phyloP scores from a whole-genome alignment of 2,113 vertebrate genomes.

The Bagarius yarrelli region DNA sequence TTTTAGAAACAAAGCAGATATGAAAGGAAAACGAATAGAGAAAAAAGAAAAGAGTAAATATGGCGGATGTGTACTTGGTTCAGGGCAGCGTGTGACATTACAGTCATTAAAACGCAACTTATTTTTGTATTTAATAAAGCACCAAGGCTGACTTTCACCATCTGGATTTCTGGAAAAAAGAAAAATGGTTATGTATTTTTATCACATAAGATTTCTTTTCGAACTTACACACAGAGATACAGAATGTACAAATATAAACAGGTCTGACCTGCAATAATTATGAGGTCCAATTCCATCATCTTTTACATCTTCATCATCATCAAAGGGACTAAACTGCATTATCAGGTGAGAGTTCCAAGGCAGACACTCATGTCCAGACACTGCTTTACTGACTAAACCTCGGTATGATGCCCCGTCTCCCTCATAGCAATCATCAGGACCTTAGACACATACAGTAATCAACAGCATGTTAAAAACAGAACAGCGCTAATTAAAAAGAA shows the following conservation, averaged over 20 bases:
- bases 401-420: slow-evolving; percentile 59
- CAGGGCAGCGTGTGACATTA: slow-evolving; percentile 49
- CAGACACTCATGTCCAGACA: slow-evolving; percentile 57
- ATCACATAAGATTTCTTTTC: background rate
- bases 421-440: slow-evolving; percentile 59
- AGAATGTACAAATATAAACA: too few relatives aligned
- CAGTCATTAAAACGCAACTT: slow-evolving; percentile 55
- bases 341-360: slow-evolving; percentile 66
- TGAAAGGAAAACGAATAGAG: background rate
- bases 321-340: slow-evolving; percentile 36
- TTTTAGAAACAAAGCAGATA: background rate
- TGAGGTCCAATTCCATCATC: slow-evolving; percentile 57
- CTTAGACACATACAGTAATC: slow-evolving; percentile 38
- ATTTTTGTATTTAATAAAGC: slow-evolving; percentile 43
- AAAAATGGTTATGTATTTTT: background rate
- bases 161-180: slow-evolving; percentile 60
- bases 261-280: slow-evolving; percentile 64
- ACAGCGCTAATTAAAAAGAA: background rate
- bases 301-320: slow-evolving; percentile 35
- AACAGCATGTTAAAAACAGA: background rate
- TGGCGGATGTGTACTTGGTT: slow-evolving; percentile 23
- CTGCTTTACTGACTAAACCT: slow-evolving; percentile 56
- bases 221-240: background rate
- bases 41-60: background rate
- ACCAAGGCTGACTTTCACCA: slow-evolving; percentile 62